These are phyloP conservation scores for Holotrichia oblita DNA, from an alignment of 1,140 invertebrate genomes.

Conservation along the genomic window DNA sequence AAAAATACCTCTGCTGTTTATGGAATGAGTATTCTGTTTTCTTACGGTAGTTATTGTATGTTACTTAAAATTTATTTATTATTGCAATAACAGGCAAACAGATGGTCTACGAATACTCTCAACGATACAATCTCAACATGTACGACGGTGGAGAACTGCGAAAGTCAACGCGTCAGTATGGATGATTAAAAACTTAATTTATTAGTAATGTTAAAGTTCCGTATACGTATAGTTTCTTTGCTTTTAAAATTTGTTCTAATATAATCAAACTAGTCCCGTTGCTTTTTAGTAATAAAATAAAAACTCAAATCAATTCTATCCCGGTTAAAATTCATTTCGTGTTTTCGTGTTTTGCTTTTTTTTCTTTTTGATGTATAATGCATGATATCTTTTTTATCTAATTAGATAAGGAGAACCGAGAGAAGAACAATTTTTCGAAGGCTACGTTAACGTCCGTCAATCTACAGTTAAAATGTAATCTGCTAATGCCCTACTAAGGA, in stretches of 20 bases:
- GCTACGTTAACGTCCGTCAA: conserved; percentile 57
- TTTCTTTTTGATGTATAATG: conserved; percentile 46
- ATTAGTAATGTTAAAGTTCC: conserved; percentile 40
- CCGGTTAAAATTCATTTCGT: not conserved
- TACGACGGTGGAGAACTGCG: conserved; percentile 74
- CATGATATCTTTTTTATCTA: conserved; percentile 49
- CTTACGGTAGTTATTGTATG: not conserved
- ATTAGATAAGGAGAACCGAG: conserved; percentile 59
- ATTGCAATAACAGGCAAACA: conserved; percentile 60
- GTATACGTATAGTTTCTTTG: conserved; percentile 42
- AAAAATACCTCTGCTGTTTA: no score
- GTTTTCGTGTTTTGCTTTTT: not conserved
- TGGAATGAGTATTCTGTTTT: conserved; percentile 1
- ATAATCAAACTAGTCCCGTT: not conserved
- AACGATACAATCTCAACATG: conserved; percentile 74
- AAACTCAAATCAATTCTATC: not conserved
- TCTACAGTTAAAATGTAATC: conserved; percentile 58
- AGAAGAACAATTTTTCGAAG: conserved; percentile 55
- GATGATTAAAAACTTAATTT: conserved; percentile 67
- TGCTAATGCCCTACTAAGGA: conserved; percentile 48
- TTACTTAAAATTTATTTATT: not conserved
- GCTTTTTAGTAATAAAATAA: conserved; percentile 31
- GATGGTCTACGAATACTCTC: conserved; percentile 73
- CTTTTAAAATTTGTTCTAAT: conserved; percentile 41
- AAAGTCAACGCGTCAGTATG: conserved; percentile 76